A percentile compares a stretch with the other conserved stretches of the same genome.
Conservation (phyloP, 2,797 vertebrate genomes). For the Anniella stebbinsi region DNA sequence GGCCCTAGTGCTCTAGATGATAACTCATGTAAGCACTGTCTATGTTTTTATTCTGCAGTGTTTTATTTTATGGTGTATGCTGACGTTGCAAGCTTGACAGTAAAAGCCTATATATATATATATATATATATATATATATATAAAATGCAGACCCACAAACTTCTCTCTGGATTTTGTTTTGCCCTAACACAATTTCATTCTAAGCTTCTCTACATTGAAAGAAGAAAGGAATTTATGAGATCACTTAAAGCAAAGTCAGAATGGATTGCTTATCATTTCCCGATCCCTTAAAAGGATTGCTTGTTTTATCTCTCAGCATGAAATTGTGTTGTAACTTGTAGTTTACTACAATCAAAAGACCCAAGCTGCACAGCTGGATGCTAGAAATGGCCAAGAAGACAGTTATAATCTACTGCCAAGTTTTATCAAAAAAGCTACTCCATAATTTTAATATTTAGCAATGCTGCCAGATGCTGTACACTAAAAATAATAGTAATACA, state of each 20-base stretch:
- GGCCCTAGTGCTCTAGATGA: not conserved
- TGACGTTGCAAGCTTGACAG: conserved; percentile 12
- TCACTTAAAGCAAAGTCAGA: conserved; percentile 9
- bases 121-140: no score
- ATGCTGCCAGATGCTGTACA: not conserved
- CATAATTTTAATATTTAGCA: not conserved
- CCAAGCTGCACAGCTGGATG: not conserved
- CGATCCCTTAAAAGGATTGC: conserved; percentile 12
- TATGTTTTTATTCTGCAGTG: not conserved
- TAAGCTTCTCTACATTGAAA: not conserved
- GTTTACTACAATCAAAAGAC: conserved; percentile 20
- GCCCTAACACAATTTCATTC: conserved; percentile 4
- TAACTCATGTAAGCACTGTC: not conserved
- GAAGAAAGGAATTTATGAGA: conserved; percentile 19
- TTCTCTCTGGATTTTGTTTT: not conserved
- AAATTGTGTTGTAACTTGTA: conserved; percentile 7
- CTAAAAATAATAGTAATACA: not conserved
- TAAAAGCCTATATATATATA: no score
- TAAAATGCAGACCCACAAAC: conserved; percentile 16
- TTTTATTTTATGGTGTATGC: conserved; percentile 17
- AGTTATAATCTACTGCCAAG: not conserved
- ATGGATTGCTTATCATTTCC: conserved; percentile 15
- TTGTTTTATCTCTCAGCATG: conserved; percentile 11
- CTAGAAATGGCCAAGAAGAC: not conserved
- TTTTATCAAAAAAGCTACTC: not conserved